These are phyloP conservation scores for Acleris holmiana DNA, from an alignment of 2,888 invertebrate genomes.

Conservation along the genomic window DNA sequence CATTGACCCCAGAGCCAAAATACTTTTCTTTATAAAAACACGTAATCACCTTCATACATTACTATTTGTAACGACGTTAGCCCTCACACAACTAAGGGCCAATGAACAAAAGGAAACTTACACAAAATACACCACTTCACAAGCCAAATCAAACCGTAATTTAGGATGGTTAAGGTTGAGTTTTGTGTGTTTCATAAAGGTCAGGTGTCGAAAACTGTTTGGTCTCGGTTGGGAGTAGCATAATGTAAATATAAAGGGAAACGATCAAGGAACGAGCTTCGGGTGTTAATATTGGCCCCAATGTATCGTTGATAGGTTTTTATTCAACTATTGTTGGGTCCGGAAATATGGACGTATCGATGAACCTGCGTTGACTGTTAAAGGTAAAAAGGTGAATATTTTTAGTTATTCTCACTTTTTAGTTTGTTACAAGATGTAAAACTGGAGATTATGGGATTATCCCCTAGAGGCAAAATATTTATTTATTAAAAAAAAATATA, in stretches of 20 bases:
- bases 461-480: too few relatives aligned
- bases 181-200: constrained; percentile 6
- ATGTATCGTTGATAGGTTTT: constrained; percentile 21
- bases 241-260: constrained; percentile 31
- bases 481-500: too few relatives aligned
- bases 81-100: constrained; percentile 11
- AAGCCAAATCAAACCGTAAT: constrained; percentile 1
- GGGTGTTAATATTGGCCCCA: constrained; percentile 26
- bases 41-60: background rate
- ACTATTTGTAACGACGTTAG: constrained; percentile 11
- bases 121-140: constrained; percentile 1
- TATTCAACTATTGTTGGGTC: constrained; percentile 12
- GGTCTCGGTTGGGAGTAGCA: constrained; percentile 18
- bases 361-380: too few relatives aligned
- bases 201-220: constrained; percentile 29
- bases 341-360: constrained; percentile 3
- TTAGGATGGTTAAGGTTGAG: constrained; percentile 3
- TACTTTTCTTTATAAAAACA: background rate
- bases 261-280: constrained; percentile 21
- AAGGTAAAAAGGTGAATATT: too few relatives aligned
- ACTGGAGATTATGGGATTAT: too few relatives aligned
- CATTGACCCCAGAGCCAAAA: background rate
- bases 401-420: too few relatives aligned
- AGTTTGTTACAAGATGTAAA: too few relatives aligned
- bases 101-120: constrained; percentile 11